Conservation (phyloP, 2,113 vertebrate species). For the Corythoichthys intestinalis region DNA sequence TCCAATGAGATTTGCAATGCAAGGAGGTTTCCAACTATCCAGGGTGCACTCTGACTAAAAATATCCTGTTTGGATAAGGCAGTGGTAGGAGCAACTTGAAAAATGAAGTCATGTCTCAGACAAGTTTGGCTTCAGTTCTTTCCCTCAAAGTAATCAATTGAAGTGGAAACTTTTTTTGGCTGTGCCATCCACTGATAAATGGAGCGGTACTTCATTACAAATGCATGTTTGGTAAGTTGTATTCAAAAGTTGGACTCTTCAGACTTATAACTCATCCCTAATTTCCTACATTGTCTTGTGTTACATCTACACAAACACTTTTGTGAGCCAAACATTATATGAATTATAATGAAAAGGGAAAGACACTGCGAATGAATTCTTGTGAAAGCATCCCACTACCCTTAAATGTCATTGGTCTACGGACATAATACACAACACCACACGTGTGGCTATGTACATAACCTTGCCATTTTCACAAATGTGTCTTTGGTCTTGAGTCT, state of each 20-base stretch:
- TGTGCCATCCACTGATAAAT: constrained; percentile 22
- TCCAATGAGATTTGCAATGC: constrained; percentile 38
- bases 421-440: neutral
- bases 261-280: neutral
- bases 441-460: neutral
- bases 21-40: constrained; percentile 52
- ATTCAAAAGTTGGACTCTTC: constrained; percentile 4
- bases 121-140: constrained; percentile 37
- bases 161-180: constrained; percentile 34
- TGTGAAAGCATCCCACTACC: neutral
- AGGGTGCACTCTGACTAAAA: constrained; percentile 55
- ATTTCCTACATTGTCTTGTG: constrained; percentile 1
- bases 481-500: neutral
- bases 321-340: neutral
- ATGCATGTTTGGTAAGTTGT: constrained; percentile 6
- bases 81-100: constrained; percentile 35
- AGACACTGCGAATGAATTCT: neutral
- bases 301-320: neutral
- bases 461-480: neutral
- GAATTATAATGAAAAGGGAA: neutral
- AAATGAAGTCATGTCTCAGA: constrained; percentile 48
- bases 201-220: constrained; percentile 27
- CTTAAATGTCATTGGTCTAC: neutral
- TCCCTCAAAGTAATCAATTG: constrained; percentile 46
- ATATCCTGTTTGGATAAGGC: constrained; percentile 47